Base-by-base conservation (phyloP, 2,888 invertebrate species). In the Ptychoptera contaminata region DNA sequence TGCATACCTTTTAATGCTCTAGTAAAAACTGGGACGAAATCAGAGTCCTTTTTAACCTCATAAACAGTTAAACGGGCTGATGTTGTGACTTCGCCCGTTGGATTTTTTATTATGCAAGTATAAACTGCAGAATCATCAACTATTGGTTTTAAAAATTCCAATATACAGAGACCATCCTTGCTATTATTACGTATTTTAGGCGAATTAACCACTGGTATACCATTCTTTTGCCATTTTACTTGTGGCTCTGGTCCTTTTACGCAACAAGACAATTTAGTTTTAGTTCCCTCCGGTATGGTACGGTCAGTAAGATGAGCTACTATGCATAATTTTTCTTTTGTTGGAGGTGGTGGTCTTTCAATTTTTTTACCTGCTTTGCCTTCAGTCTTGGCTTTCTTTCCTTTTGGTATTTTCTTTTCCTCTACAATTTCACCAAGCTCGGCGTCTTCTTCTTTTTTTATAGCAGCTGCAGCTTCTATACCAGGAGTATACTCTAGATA, bases 191-290 rank as follows among this genome's bases (percentile, higher is more conserved):
- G 58, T 30, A 66, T 52, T 40, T 58, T 56, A 1, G 59, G 58
- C 16, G 64, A 59, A 47, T 58, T 65, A 8, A 52, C 49, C 0
- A 74, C 54, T 47, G 62, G 65, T 47, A 67, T 60, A 2, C 74
- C 76, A 59, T 87, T 79, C 58, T 78, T 83, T 43, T 74, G 74
- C 88, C 88, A 88, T 47, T 77, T 73, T 9, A 85, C 68, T 32
- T 70, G 70, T 8, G 84, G 77, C 48, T 82, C 79, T 0, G 78
- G 75, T 7, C 83, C 81, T 35, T 84, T 68, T 2, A 86, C 73
- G 46, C 81, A 81, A 54, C 87, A 88, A 3, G 82, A 84, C 34
- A 90, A 60, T 63, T 84, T 83, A 6, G 86, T 78, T 52, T 79
- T 71, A 6, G 82, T 79, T 1, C 82, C 81, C 57, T 78, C 77